Base-by-base conservation (phyloP, 2,888 invertebrate species). In the Dasysyrphus albostriatus region DNA sequence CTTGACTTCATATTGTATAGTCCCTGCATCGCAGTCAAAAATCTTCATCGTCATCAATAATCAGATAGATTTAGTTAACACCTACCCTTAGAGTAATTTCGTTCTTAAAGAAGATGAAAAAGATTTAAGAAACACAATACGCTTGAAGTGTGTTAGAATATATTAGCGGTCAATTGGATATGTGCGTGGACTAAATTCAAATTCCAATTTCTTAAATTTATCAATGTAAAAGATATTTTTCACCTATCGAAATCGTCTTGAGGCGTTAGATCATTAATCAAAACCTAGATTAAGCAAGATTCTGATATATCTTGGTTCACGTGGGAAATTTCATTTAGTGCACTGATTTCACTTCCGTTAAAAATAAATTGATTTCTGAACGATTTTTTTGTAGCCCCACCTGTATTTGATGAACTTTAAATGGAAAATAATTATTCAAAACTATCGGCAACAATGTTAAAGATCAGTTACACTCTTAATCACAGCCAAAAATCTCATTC, bases 251-350 rank as follows among this genome's bases (percentile, higher is more conserved):
- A 29, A 14, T 69, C 44, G 34, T 65, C 32, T 72, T 77, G 61
- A 34, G 49, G 58, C 42, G 32, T 2, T 24, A 49, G 14, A 51
- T 83, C 87, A 87, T 87, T 79, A 87, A 87, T 87, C 87, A 87
- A 76, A 59, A 65, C 58, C 54, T 24, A 24, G 24, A 24, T 24
- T 1, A 24, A 24, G 24, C 3, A 3, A 24, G 24, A 24, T 2
- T 24, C 24, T 24, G 3, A 24, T 24, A 1, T 24, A 24, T 24
- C 24, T 24, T 24, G 24, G 24, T 2, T 24, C 24, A 24, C 24
- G 24, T 24, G 24, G 24, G 24, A 24, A 24, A 2, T 24, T 24
- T 24, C 24, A 24, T 24, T 24, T 24, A 24, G 3, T 24, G 24
- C 24, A 24, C 24, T 24, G 24, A 24, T 24, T 2, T 24, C 24